Conservation (phyloP, 2,797 vertebrate genomes). For the Enteromius argenteus region DNA sequence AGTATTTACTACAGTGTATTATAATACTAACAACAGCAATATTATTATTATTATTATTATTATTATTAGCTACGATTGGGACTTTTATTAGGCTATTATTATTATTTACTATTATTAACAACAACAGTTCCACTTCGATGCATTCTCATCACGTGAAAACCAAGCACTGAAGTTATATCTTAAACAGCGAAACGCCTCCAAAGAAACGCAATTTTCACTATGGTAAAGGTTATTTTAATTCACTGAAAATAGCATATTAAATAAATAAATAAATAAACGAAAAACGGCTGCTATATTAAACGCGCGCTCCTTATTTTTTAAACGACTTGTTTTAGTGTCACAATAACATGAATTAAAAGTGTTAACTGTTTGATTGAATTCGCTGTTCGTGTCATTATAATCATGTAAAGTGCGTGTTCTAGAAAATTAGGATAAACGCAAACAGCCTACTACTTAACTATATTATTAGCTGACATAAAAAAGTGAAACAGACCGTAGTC, state of each 20-base stretch:
- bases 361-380: not conserved
- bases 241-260: not conserved
- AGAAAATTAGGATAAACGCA: not conserved
- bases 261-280: not conserved
- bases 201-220: not conserved
- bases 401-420: not conserved
- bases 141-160: not conserved
- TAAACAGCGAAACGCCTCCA: not conserved
- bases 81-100: not conserved
- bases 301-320: not conserved
- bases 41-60: not conserved
- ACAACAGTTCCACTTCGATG: not conserved
- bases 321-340: not conserved
- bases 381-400: not conserved
- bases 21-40: slow-evolving; percentile 28
- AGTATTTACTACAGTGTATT: not conserved
- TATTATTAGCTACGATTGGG: not conserved
- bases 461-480: not conserved
- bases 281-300: not conserved
- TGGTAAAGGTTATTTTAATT: not conserved
- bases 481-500: not conserved
- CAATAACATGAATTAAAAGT: not conserved
- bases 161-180: not conserved
- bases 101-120: slow-evolving; percentile 10
- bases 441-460: not conserved